phyloP scores from a whole-genome alignment of 2,888 invertebrate species.

The Camptogramma bilineatum region DNA sequence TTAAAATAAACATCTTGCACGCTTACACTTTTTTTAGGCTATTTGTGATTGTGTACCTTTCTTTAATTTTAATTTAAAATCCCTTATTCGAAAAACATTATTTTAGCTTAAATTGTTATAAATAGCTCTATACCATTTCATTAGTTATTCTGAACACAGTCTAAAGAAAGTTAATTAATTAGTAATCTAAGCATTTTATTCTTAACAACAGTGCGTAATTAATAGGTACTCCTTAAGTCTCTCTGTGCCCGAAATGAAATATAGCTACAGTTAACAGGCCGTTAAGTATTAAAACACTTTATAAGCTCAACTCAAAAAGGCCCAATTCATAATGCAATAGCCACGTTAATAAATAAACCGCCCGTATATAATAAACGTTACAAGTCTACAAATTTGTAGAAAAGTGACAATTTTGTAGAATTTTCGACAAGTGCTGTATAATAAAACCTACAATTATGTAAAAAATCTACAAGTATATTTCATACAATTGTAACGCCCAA shows the following conservation, averaged over 20 bases:
- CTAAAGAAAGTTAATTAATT: constrained; percentile 45
- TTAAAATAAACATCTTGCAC: no score
- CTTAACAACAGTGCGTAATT: constrained; percentile 42
- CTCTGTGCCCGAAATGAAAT: constrained; percentile 41
- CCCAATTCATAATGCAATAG: constrained; percentile 35
- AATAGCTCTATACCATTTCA: constrained; percentile 19
- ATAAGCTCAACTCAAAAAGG: constrained; percentile 39
- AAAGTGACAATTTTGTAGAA: no score
- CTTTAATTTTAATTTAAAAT: no score
- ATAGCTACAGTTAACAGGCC: constrained; percentile 41
- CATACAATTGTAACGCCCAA: no score
- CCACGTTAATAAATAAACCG: constrained; percentile 29
- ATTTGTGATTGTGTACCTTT: no score
- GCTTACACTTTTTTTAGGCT: no score
- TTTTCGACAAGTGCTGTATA: no score
- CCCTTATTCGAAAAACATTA: not conserved
- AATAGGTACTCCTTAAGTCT: constrained; percentile 41
- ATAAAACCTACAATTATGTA: no score
- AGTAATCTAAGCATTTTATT: constrained; percentile 45
- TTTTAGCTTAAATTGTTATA: not conserved
- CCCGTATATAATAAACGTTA: no score
- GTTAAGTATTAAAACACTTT: constrained; percentile 45
- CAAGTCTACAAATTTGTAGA: no score
- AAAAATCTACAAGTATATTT: no score
- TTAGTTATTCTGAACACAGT: constrained; percentile 35